phyloP scores from a whole-genome alignment of 1,140 invertebrate genomes.

The Drosophila rhopaloa region DNA sequence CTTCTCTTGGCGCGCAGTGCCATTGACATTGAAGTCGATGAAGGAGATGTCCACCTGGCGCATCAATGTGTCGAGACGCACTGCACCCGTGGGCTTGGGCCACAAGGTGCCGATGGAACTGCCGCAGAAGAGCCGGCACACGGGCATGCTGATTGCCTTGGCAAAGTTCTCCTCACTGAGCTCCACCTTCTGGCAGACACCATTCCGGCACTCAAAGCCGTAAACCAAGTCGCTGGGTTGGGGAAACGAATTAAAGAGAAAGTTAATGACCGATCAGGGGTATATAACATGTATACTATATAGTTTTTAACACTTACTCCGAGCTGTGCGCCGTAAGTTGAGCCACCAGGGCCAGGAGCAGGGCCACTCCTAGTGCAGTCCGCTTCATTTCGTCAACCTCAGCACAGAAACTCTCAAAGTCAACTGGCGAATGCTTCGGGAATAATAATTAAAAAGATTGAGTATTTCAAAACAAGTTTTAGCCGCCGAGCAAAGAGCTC shows the following conservation, averaged over 20 bases:
- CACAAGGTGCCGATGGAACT: conserved; percentile 88
- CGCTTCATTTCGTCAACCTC: conserved; percentile 52
- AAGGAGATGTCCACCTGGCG: conserved; percentile 86
- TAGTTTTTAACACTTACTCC: conserved; percentile 45
- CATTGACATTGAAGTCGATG: conserved; percentile 60
- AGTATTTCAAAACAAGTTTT: conserved; percentile 57
- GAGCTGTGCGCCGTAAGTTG: conserved; percentile 21
- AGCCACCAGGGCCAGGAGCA: conserved; percentile 44
- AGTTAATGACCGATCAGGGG: background rate
- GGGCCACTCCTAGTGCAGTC: conserved; percentile 25
- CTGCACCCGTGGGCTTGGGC: conserved; percentile 89
- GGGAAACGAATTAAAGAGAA: conserved; percentile 13
- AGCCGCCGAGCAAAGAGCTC: conserved; percentile 12
- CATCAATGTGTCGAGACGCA: conserved; percentile 87
- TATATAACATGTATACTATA: background rate
- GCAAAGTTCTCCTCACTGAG: conserved; percentile 85
- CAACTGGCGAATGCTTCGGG: conserved; percentile 29
- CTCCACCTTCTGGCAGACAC: conserved; percentile 86
- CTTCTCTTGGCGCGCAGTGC: conserved; percentile 36
- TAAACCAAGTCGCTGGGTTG: conserved; percentile 82
- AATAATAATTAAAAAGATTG: conserved; percentile 44
- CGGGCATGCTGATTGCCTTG: conserved; percentile 86
- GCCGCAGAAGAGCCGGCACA: conserved; percentile 88
- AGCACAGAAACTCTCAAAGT: conserved; percentile 25
- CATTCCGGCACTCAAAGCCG: conserved; percentile 86